Evolutionary conservation across 37 sponge, comb jelly and placozoan genomes (phyloP).

Genomic region (Ianthella basta): DNA sequence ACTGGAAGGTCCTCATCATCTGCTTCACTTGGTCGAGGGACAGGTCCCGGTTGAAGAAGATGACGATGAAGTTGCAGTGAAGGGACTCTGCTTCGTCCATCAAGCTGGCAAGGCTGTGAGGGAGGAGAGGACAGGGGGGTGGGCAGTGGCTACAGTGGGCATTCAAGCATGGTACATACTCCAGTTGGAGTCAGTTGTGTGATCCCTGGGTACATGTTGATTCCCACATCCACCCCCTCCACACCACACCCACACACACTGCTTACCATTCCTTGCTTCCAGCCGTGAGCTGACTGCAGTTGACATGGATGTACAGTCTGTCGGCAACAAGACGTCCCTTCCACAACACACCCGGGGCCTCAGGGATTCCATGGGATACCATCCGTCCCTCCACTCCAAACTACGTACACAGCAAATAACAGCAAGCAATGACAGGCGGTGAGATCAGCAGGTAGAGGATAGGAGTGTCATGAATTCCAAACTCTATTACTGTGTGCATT

Average conservation of each 20-base stretch:
- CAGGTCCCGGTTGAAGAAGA: neutral
- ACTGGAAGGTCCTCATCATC: conserved; percentile 15
- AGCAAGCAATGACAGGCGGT: too few species aligned
- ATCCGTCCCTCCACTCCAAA: neutral
- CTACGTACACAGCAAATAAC: neutral
- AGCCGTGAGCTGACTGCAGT: neutral
- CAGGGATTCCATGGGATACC: conserved; percentile 4
- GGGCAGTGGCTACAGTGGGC: too few species aligned
- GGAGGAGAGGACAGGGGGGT: neutral
- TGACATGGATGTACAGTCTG: neutral
- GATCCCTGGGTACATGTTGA: neutral
- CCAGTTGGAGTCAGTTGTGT: neutral
- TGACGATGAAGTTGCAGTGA: neutral
- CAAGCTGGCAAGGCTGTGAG: neutral
- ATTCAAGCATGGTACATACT: neutral
- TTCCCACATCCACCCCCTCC: neutral
- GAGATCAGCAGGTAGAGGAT: too few species aligned
- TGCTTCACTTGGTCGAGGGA: neutral
- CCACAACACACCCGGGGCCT: conserved; percentile 20
- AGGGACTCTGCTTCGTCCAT: conserved; percentile 32
- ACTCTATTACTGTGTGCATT: too few species aligned
- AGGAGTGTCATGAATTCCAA: too few species aligned
- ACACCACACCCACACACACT: neutral
- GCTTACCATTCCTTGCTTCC: conserved; percentile 29
- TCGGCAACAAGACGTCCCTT: neutral